Percentiles rank a stretch among this genome's conserved stretches.
Conservation (phyloP, 2,888 invertebrate genomes). For the Notocelia uddmanniana region DNA sequence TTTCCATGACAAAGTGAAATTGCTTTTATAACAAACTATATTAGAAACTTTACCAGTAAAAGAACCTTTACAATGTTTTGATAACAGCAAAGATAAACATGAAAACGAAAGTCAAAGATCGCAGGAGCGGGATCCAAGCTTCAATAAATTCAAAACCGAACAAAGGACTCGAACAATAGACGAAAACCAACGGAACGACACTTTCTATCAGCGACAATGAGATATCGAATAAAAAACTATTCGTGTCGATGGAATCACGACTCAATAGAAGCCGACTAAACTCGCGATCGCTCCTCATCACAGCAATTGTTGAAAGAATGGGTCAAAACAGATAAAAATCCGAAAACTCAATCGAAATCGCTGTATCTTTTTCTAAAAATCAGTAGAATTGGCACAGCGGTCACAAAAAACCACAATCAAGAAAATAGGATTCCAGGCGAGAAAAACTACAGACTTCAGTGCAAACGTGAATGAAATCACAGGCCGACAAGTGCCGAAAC, state of each 20-base stretch:
- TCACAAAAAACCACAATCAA: constrained; percentile 25
- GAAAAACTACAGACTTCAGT: constrained; percentile 28
- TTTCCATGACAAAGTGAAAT: too few species aligned
- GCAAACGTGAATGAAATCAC: constrained; percentile 36
- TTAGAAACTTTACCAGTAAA: not conserved
- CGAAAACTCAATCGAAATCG: constrained; percentile 35
- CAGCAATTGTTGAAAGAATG: constrained; percentile 41
- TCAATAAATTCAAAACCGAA: constrained; percentile 39
- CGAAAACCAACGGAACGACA: constrained; percentile 68
- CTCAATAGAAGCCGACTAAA: constrained; percentile 55
- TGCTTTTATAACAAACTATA: too few species aligned
- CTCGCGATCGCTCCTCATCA: constrained; percentile 36
- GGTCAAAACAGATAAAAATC: constrained; percentile 43
- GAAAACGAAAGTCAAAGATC: constrained; percentile 31
- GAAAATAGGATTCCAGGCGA: constrained; percentile 33
- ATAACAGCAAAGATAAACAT: constrained; percentile 32
- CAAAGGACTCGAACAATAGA: constrained; percentile 49
- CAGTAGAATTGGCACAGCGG: constrained; percentile 19
- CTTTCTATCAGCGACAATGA: constrained; percentile 68
- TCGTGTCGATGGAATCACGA: constrained; percentile 70
- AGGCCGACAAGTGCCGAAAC: constrained; percentile 60
- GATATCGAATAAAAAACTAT: constrained; percentile 67
- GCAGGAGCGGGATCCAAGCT: constrained; percentile 26
- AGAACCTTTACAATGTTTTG: constrained; percentile 15
- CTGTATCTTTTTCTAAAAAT: constrained; percentile 36